These are phyloP conservation scores for Toxostoma redivivum DNA, from an alignment of 2,113 vertebrate genomes.

Conservation along the genomic window DNA sequence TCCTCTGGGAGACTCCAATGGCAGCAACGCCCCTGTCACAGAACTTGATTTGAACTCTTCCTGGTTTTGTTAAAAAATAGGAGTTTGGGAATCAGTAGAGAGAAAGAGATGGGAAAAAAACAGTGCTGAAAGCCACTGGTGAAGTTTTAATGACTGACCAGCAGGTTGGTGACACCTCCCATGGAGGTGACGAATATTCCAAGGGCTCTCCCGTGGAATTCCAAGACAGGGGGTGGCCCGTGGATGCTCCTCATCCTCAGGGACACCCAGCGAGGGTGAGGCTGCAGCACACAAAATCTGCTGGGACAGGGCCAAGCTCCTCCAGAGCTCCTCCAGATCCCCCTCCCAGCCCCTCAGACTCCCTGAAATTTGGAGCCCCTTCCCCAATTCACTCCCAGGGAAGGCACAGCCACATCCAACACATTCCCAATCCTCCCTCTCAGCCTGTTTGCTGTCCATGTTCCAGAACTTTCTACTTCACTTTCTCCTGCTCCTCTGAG, in stretches of 20 bases:
- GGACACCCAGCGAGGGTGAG: neutral
- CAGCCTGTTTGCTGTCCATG: slow-evolving; percentile 54
- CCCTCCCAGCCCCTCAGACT: neutral
- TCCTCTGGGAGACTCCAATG: fast-evolving
- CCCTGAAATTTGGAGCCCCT: neutral
- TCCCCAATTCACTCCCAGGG: neutral
- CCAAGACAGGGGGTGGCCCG: neutral
- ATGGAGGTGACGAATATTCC: neutral
- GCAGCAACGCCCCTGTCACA: neutral
- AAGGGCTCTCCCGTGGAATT: neutral
- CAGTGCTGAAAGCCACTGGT: fast-evolving
- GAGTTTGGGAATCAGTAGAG: neutral
- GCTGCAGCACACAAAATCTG: neutral
- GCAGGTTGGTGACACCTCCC: neutral
- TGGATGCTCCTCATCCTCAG: neutral
- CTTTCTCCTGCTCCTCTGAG: slow-evolving; percentile 71
- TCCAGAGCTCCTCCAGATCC: neutral
- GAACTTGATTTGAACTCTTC: fast-evolving
- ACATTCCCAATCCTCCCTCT: neutral
- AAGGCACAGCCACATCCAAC: neutral
- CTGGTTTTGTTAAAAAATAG: neutral
- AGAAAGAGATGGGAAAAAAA: fast-evolving
- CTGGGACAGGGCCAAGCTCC: neutral
- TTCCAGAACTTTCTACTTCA: slow-evolving; percentile 42
- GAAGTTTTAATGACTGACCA: neutral